Evolutionary conservation across 2,888 invertebrate species (phyloP).

Genomic region (Patella ulyssiponensis): DNA sequence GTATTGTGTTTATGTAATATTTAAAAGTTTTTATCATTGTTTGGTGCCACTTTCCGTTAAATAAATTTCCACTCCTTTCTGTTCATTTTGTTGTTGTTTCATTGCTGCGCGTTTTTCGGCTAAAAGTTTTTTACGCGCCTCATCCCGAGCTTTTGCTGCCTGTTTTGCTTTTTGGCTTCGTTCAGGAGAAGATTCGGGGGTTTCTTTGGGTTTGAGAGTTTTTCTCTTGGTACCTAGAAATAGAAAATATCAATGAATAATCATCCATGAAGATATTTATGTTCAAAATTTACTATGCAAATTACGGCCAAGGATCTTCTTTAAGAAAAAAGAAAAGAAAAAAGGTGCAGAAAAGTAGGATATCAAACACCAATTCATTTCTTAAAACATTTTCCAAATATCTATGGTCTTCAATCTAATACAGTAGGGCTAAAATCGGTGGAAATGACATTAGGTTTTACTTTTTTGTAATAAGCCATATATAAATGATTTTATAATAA

Average conservation of each 20-base stretch:
- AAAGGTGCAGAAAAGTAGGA: background rate
- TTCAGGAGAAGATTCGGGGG: constrained; percentile 63
- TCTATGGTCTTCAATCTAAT: no score
- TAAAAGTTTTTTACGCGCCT: constrained; percentile 84
- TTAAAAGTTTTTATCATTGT: constrained; percentile 16
- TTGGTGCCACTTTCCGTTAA: constrained; percentile 33
- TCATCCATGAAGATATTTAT: background rate
- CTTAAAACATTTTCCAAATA: no score
- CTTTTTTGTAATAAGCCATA: no score
- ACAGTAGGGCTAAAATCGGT: no score
- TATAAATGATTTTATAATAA: no score
- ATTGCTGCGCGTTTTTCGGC: constrained; percentile 80
- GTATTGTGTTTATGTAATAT: background rate
- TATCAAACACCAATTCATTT: no score
- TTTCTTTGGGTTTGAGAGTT: constrained; percentile 53
- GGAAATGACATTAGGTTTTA: no score
- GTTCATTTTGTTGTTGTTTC: constrained; percentile 56
- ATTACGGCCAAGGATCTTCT: no score
- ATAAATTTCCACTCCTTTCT: constrained; percentile 47
- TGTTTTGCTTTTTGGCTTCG: constrained; percentile 59
- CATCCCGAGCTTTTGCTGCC: constrained; percentile 73
- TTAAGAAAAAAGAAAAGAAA: background rate
- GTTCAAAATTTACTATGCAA: no score
- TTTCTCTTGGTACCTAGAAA: constrained; percentile 54
- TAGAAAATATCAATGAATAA: background rate